These are phyloP conservation scores for Alentia gelatinosa DNA, from an alignment of 2,888 invertebrate species.

Conservation along the genomic window DNA sequence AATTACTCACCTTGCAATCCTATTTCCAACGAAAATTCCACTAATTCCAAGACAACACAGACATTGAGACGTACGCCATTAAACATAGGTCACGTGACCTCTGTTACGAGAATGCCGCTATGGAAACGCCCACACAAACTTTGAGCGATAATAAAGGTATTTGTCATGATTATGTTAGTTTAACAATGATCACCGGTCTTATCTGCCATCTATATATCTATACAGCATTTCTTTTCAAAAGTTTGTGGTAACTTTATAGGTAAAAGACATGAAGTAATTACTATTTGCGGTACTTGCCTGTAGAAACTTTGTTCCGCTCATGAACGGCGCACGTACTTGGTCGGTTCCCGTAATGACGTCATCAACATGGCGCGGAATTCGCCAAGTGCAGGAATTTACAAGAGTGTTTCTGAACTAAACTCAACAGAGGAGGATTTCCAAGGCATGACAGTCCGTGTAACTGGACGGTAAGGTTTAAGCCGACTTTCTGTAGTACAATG, in stretches of 20 bases:
- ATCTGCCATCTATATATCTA: background rate
- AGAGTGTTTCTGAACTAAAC: background rate
- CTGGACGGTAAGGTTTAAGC: slow-evolving; percentile 6
- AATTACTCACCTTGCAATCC: background rate
- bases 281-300: background rate
- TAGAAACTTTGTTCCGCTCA: background rate
- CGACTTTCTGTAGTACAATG: no score
- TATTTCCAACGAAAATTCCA: slow-evolving; percentile 42
- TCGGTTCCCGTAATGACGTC: background rate
- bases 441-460: slow-evolving; percentile 14
- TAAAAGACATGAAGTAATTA: background rate
- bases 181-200: background rate
- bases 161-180: no score
- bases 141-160: background rate
- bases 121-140: slow-evolving; percentile 52
- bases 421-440: background rate
- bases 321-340: background rate
- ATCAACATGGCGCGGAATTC: slow-evolving; percentile 38
- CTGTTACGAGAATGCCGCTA: slow-evolving; percentile 39
- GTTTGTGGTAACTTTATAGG: background rate
- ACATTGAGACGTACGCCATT: slow-evolving; percentile 40
- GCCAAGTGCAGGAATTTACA: background rate
- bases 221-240: background rate
- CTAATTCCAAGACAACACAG: slow-evolving; percentile 30
- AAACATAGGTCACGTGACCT: slow-evolving; percentile 49